Conservation (phyloP, 2,113 vertebrate genomes). For the Rhipidura dahli region DNA sequence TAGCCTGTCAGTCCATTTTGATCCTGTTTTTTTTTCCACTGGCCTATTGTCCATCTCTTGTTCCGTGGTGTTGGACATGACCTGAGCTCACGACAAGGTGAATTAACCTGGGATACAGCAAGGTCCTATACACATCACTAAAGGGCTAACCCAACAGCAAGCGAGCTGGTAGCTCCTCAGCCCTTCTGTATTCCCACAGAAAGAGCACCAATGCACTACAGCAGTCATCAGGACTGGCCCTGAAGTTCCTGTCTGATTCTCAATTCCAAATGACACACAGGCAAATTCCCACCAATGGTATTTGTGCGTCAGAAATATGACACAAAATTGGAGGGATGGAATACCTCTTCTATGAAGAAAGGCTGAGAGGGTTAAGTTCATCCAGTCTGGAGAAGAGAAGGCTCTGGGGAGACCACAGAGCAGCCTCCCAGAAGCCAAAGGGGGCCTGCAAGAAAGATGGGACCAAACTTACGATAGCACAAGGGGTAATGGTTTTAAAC, state of each 20-base stretch:
- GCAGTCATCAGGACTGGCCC: not conserved
- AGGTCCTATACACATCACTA: not conserved
- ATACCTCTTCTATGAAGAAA: not conserved
- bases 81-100: not conserved
- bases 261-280: rapidly evolving
- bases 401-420: not conserved
- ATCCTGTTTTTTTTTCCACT: not conserved
- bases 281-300: not conserved
- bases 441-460: not conserved
- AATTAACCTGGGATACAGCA: not conserved
- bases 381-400: not conserved
- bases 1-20: not conserved
- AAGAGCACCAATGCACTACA: not conserved
- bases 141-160: not conserved
- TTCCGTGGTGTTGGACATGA: not conserved
- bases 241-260: not conserved
- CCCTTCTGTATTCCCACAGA: not conserved
- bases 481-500: not conserved
- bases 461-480: not conserved
- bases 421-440: not conserved
- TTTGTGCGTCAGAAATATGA: not conserved
- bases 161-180: not conserved
- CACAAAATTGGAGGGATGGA: not conserved
- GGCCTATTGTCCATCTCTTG: not conserved
- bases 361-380: not conserved